These are phyloP conservation scores for Agrotis puta DNA, from an alignment of 2,888 invertebrate genomes.

Conservation along the genomic window DNA sequence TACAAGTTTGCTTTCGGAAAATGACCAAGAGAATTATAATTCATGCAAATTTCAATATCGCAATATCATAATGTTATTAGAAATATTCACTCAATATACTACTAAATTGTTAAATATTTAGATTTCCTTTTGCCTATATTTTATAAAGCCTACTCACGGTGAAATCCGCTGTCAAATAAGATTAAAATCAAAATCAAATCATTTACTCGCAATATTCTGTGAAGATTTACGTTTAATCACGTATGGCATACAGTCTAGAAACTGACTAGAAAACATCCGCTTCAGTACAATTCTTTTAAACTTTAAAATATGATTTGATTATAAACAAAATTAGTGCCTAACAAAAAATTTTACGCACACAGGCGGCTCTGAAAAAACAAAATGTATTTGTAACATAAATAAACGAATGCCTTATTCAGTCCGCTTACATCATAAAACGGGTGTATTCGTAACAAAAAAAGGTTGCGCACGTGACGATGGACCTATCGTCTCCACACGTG, in stretches of 20 bases:
- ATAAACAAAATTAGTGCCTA: not conserved
- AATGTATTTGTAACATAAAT: slow-evolving; percentile 11
- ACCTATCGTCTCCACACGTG: slow-evolving; percentile 49
- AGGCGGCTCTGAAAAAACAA: not conserved
- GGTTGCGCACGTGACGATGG: slow-evolving; percentile 29
- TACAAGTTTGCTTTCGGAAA: not conserved
- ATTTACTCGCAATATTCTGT: not conserved
- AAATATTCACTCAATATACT: not conserved
- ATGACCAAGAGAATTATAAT: not conserved
- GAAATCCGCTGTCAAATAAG: not conserved
- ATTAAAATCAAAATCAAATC: too few relatives aligned
- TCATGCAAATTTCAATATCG: too few relatives aligned
- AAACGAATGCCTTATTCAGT: not conserved
- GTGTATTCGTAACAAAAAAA: slow-evolving; percentile 36
- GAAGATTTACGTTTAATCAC: not conserved
- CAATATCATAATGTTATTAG: too few relatives aligned
- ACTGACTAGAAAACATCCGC: not conserved
- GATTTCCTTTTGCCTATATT: not conserved
- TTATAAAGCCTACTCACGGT: not conserved
- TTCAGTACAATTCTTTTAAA: not conserved
- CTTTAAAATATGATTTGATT: too few relatives aligned
- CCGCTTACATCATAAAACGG: slow-evolving; percentile 15
- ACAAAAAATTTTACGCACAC: not conserved
- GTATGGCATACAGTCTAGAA: not conserved
- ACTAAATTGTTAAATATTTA: not conserved